These are phyloP conservation scores for Nymphalis polychloros DNA, from an alignment of 2,888 invertebrate genomes.

Conservation along the genomic window DNA sequence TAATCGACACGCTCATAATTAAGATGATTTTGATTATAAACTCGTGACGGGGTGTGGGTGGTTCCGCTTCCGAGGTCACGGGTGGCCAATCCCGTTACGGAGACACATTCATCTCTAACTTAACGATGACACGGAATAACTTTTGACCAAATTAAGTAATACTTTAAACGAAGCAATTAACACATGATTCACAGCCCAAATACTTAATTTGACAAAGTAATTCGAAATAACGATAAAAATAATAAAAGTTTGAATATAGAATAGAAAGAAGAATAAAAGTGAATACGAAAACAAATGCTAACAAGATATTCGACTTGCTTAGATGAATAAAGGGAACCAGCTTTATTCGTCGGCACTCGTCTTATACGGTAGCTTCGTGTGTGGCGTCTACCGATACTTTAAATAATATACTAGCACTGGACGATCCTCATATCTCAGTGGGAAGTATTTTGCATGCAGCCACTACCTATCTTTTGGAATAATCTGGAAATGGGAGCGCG, in stretches of 20 bases:
- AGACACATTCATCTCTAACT: constrained; percentile 28
- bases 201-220: not conserved
- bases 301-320: constrained; percentile 20
- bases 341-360: constrained; percentile 31
- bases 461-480: constrained; percentile 74
- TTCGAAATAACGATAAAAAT: not conserved
- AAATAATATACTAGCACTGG: constrained; percentile 68
- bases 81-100: constrained; percentile 46
- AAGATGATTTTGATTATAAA: constrained; percentile 70
- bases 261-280: not conserved
- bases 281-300: constrained; percentile 23
- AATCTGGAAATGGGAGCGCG: constrained; percentile 64
- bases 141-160: constrained; percentile 22
- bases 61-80: constrained; percentile 76
- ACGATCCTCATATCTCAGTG: constrained; percentile 76
- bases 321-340: constrained; percentile 21
- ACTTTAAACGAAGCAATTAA: no score
- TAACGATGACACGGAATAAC: constrained; percentile 25
- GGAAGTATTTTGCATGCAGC: constrained; percentile 79
- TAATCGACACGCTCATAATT: constrained; percentile 81
- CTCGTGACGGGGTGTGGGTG: constrained; percentile 78
- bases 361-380: constrained; percentile 65
- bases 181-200: no score
- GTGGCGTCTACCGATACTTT: constrained; percentile 68
- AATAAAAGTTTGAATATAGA: not conserved